Conservation (phyloP, 2,888 invertebrate genomes). For the Julus scanicus region DNA sequence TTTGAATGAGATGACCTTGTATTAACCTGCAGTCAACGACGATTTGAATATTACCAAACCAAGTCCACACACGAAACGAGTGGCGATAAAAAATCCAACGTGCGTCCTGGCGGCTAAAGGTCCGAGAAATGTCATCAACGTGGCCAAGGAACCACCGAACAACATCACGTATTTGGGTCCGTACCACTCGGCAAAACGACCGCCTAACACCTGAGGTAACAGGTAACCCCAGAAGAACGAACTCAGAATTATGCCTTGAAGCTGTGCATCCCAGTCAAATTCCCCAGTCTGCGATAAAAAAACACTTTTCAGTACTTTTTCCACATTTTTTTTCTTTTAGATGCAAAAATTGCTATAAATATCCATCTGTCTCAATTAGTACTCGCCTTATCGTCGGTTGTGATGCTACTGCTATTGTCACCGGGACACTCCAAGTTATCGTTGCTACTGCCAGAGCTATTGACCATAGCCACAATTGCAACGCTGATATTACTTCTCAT, state of each 20-base stretch:
- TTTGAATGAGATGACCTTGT: too few relatives aligned
- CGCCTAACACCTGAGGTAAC: conserved; percentile 88
- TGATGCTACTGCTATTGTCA: neutral
- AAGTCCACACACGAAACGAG: conserved; percentile 85
- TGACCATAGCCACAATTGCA: conserved; percentile 56
- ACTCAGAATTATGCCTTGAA: conserved; percentile 78
- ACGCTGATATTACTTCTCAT: conserved; percentile 56
- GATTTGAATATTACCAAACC: conserved; percentile 64
- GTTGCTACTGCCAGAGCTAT: conserved; percentile 43
- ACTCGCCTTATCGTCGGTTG: neutral
- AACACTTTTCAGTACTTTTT: neutral
- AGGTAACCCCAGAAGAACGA: conserved; percentile 95
- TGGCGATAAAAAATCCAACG: conserved; percentile 76
- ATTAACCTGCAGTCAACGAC: too few relatives aligned
- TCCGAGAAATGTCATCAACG: conserved; percentile 82
- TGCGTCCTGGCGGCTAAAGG: conserved; percentile 83
- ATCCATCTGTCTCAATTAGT: neutral
- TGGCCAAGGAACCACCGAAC: conserved; percentile 68
- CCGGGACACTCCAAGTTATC: neutral
- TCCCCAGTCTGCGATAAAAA: conserved; percentile 47
- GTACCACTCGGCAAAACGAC: conserved; percentile 86
- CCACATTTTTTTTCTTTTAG: neutral
- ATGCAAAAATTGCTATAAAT: neutral
- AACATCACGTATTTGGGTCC: conserved; percentile 89
- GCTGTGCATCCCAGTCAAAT: conserved; percentile 62